Base-by-base conservation (phyloP, 30 jellyfish, hydroid and myxozoan species). In the Rhopilema esculentum region DNA sequence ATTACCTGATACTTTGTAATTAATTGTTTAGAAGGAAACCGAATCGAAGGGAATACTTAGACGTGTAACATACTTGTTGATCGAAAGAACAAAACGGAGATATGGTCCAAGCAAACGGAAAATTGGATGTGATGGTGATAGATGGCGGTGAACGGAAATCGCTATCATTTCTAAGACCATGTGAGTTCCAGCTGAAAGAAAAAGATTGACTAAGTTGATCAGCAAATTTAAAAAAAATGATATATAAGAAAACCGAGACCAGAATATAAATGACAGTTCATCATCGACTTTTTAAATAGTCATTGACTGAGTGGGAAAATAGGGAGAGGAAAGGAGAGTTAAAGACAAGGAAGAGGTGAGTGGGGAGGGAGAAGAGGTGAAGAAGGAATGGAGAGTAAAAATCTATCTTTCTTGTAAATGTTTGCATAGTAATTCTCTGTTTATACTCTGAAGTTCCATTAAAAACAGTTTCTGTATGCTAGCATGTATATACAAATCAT, bases 121-220 rank as follows among this genome's bases (percentile, higher is more conserved):
- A 18, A 96, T 86, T 0, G 99, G 99, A 79, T 96, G 99, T 1
- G 98, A 89, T 26, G 99, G 99, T n/a, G 99, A 96, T 31, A 96
- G 87, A 19, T 92, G 92, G 0, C 99, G 98, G 63, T 96, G 95
- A 8, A 92, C 91, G 22, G 99, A 81, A 21, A 92, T 68, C 0
- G 97, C 93, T 22, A 96, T 75, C 83, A 67, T 50, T 69, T 92
- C 99, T 93, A 96, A 75, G 24, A 92, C 78, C 96, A 96, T 80
- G 66, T 92, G 97, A 0, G 97, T 66, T 0, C 95, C 87, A 26
- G 92, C 97, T 89, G 80, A 8, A 67, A 80, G 17, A 7, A 80
- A 80, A 24, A 16, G 16, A 23, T 7, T 30, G 19, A 0, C 26
- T 51, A 2, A 27, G 12, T 30, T 7, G 8, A 29, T 71, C 27